Conservation (phyloP, 2,113 vertebrate species). For the Apodemus speciosus region DNA sequence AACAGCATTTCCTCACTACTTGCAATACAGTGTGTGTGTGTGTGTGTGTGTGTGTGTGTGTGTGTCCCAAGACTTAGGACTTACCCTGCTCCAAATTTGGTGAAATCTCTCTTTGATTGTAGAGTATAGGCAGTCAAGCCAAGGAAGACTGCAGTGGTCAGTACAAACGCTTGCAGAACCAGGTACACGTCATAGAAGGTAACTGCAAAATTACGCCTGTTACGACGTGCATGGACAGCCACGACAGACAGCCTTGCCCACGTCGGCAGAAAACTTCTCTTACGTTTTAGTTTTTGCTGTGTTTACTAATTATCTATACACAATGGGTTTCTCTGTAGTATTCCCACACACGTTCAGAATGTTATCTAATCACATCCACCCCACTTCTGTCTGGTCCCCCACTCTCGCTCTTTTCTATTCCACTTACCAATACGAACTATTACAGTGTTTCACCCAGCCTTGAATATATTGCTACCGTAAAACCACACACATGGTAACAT, state of each 20-base stretch:
- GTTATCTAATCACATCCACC: background rate
- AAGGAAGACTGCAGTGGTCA: conserved; percentile 93
- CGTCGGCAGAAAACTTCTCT: background rate
- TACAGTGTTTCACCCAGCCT: conserved; percentile 11
- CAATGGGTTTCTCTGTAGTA: background rate
- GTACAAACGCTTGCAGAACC: conserved; percentile 92
- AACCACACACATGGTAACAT: conserved; percentile 22
- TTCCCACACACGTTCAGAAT: background rate
- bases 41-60: background rate
- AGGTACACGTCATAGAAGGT: conserved; percentile 92
- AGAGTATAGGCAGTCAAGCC: conserved; percentile 93
- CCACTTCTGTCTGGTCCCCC: background rate
- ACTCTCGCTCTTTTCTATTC: background rate
- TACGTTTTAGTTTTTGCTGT: background rate
- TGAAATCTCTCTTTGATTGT: conserved; percentile 97
- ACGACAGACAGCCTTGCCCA: conserved; percentile 21
- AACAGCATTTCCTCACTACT: background rate
- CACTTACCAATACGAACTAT: conserved; percentile 43
- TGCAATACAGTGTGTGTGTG: background rate
- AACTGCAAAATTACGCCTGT: conserved; percentile 86
- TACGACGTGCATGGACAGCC: conserved; percentile 29
- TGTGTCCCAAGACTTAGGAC: conserved; percentile 62
- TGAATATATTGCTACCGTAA: conserved; percentile 8
- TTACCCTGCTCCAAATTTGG: conserved; percentile 94
- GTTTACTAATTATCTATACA: background rate